Evolutionary conservation across 2,113 vertebrate species (phyloP).

Genomic region (Pelmatolapia mariae): DNA sequence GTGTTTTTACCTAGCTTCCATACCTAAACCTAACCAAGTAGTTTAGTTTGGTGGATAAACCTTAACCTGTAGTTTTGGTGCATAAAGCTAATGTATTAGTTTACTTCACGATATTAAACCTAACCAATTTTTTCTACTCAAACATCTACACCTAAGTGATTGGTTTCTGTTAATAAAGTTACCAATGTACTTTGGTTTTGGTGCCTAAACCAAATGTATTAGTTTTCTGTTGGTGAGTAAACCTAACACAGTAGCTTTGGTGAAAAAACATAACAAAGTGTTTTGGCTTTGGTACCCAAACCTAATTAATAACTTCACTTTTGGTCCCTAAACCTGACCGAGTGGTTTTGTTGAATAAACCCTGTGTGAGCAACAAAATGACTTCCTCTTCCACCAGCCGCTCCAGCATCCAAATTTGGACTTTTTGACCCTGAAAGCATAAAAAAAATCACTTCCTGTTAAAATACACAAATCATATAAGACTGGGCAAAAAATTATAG

Average conservation of each 20-base stretch:
- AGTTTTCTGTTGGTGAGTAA: neutral
- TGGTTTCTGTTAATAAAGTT: neutral
- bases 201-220: neutral
- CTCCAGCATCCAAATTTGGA: neutral
- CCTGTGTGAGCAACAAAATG: neutral
- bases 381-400: neutral
- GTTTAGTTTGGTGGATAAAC: neutral
- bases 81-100: neutral
- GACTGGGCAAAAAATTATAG: neutral
- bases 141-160: neutral
- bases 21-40: neutral
- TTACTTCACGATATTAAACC: neutral
- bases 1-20: neutral
- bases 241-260: neutral
- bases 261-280: neutral
- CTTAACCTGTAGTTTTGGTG: neutral
- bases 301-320: neutral
- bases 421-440: neutral
- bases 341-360: neutral
- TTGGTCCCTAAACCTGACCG: neutral
- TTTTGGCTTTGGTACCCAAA: neutral
- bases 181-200: neutral
- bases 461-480: neutral
- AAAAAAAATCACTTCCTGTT: neutral
- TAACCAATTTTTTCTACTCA: neutral